Conservation (phyloP, 2,113 vertebrate genomes). For the Anarhynchus alexandrinus region DNA sequence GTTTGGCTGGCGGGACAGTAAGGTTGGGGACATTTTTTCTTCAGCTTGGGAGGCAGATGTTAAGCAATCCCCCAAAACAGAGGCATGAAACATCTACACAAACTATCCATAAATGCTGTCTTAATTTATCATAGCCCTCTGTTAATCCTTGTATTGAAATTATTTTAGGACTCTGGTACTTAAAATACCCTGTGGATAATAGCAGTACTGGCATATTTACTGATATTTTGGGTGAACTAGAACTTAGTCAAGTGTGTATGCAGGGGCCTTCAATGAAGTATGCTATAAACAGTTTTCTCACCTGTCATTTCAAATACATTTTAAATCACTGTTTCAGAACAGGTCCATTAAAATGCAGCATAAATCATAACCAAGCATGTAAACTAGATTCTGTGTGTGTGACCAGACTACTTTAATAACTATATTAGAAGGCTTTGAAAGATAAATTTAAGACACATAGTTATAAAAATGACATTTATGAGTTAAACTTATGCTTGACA, state of each 20-base stretch:
- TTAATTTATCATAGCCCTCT: not conserved
- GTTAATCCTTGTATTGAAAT: not conserved
- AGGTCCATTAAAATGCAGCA: not conserved
- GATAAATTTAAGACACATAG: not conserved
- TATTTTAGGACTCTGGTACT: not conserved
- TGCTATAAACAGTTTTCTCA: not conserved
- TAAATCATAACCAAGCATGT: not conserved
- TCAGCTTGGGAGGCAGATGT: not conserved
- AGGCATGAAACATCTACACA: not conserved
- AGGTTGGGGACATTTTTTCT: not conserved
- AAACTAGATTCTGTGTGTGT: not conserved
- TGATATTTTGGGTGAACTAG: not conserved
- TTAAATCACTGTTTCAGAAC: constrained; percentile 1
- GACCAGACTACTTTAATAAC: not conserved
- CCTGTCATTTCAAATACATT: not conserved
- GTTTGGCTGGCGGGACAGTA: not conserved
- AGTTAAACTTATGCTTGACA: not conserved
- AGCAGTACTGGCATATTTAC: not conserved
- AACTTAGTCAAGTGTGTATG: not conserved
- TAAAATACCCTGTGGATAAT: not conserved
- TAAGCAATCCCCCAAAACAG: not conserved
- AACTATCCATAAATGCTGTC: not conserved
- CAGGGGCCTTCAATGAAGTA: not conserved
- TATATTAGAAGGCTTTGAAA: not conserved
- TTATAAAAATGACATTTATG: not conserved